Conservation (phyloP, 2,113 vertebrate genomes). For the Falco punctatus region DNA sequence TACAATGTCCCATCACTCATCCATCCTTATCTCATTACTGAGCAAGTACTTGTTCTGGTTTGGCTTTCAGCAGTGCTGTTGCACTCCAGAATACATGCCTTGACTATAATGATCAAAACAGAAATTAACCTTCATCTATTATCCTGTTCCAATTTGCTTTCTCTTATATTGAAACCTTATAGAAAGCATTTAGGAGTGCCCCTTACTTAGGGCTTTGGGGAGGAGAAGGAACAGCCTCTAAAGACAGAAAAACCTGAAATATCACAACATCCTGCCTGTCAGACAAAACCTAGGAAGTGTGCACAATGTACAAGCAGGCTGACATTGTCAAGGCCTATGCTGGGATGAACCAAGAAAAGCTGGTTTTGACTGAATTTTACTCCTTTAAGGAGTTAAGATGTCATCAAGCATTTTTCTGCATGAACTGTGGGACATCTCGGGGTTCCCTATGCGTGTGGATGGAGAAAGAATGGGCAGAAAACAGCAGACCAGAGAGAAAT, state of each 20-base stretch:
- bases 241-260: not conserved
- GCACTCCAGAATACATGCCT: not conserved
- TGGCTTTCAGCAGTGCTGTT: not conserved
- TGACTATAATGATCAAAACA: not conserved
- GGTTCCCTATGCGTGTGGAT: not conserved
- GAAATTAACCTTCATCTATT: not conserved
- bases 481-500: not conserved
- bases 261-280: not conserved
- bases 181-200: not conserved
- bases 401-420: not conserved
- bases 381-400: not conserved
- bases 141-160: not conserved
- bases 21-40: not conserved
- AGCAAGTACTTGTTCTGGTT: not conserved
- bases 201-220: not conserved
- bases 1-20: not conserved
- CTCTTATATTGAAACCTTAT: not conserved
- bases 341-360: not conserved
- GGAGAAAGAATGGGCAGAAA: not conserved
- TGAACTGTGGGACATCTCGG: not conserved
- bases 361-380: not conserved
- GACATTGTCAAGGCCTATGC: not conserved
- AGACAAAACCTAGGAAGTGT: not conserved
- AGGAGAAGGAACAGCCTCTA: not conserved
- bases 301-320: not conserved